Evolutionary conservation across 2,113 vertebrate species (phyloP), one percentile per base, ranked within the genome.

Genomic region (Psammodynastes pulverulentus): DNA sequence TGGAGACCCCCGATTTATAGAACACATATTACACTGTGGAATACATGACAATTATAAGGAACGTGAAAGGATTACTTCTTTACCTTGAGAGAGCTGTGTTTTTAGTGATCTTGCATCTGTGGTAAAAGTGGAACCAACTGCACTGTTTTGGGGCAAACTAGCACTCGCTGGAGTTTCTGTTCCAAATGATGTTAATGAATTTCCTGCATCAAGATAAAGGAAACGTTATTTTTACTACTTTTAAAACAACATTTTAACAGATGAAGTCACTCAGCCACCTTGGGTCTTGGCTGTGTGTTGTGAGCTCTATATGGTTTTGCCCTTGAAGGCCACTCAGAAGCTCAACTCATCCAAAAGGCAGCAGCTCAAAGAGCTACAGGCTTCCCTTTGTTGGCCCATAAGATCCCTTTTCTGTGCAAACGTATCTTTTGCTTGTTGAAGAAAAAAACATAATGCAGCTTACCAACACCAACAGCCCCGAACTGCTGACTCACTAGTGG

Each of bases 401-500:
- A 34, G n/a, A 17, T 6, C 62, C 62, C 34, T 79, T 15, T 19
- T 8, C n/a, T 19, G 2, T 39, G 67, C 29, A 39, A 56, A 24
- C 4, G 5, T 62, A 5, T 4, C 12, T 17, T 34, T 49, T 49
- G 29, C 53, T 49, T 89, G 46, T 9, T 0, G 91, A 46, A 26
- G n/a, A 34, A 91, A 86, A 21, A 87, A 87, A 34, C n/a, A 49
- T 1, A 87, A 87, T 17, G 46, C 1, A 12, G 96, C 98, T 91
- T 98, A 99, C 98, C 98, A 95, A 98, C 98, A 94, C 97, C 98
- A 88, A 98, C 97, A 88, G 98, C 96, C 12, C 98, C 98, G 72
- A 99, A 99, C 92, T 98, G 98, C 96, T 98, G 99, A 7, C 98
- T 94, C 87, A 98, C 98, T 92, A 98, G 96, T 0, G 98, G 95